Percentiles rank a stretch among this genome's conserved stretches.
These are phyloP conservation scores for Heteromormyrus szaboi DNA, from an alignment of 2,797 vertebrate species.

Conservation along the genomic window DNA sequence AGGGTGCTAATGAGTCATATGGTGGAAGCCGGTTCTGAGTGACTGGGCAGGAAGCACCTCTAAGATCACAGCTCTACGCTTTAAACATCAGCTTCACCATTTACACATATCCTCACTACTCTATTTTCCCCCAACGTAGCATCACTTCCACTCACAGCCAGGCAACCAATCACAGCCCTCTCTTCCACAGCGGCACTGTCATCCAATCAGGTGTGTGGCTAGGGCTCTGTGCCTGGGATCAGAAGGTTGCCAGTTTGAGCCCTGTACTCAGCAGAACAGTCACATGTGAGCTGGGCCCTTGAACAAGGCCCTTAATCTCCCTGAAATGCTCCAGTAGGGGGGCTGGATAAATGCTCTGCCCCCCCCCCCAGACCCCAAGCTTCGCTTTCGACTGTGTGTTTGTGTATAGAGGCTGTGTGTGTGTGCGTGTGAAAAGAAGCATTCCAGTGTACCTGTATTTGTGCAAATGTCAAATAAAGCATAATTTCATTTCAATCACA, in stretches of 20 bases:
- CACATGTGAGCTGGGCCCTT: background rate
- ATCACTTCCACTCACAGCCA: conserved; percentile 64
- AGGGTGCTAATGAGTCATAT: background rate
- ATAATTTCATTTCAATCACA: background rate
- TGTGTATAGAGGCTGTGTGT: background rate
- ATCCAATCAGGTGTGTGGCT: background rate
- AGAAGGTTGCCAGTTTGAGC: background rate
- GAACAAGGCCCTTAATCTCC: background rate
- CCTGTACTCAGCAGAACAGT: background rate
- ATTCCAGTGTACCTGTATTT: background rate
- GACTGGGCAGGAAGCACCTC: background rate
- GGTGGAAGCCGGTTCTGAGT: background rate
- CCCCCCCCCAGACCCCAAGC: background rate
- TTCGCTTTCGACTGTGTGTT: background rate
- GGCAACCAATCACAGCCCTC: background rate
- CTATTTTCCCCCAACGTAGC: conserved; percentile 51
- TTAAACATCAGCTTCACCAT: background rate
- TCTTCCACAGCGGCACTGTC: background rate
- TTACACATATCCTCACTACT: background rate
- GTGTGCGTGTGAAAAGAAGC: background rate
- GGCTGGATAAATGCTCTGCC: background rate
- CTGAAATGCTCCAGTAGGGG: background rate
- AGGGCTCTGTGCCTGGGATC: background rate
- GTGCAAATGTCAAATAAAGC: background rate
- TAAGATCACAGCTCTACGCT: background rate